Evolutionary conservation across 1,140 invertebrate species (phyloP), one percentile per base, ranked within the genome.

Genomic region (Listronotus bonariensis): DNA sequence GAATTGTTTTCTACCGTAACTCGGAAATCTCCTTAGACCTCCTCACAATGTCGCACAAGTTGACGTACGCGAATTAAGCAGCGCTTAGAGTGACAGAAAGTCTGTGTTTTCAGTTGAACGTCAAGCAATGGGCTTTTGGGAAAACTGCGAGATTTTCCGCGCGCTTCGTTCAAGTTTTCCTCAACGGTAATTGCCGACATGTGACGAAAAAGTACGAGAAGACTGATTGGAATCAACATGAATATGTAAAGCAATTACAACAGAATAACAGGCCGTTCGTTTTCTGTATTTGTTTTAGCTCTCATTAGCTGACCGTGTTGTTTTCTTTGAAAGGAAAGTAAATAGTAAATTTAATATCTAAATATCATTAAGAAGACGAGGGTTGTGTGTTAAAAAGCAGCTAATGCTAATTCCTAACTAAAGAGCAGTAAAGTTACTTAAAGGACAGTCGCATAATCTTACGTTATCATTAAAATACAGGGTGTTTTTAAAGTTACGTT

Each of bases 201-300:
- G 10, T 12, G 32, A n/a, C 63, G 54, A 38, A 32, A 12, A 15
- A 12, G 9, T 11, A 26, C 63, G 63, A 53, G 14, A n/a, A 26
- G 20, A 12, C 40, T 65, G 63, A 65, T 65, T 65, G 63, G 55
- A 57, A 65, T 58, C 52, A 42, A 45, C 55, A 65, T 52, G 63
- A 58, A 65, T 65, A 65, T 65, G 55, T 31, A 52, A 42, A 65
- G 45, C 40, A 58, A 65, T 65, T 65, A 64, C 26, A 48, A 38
- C n/a, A 26, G 52, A 46, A 56, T 31, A 64, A 53, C 41, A 49
- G 20, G 18, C 36, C 34, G 55, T 56, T 65, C 20, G 63, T 51
- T 58, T 31, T 11, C 12, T 58, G 32, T 48, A 49, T 48, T 62
- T 62, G 49, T 54, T 45, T 18, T 26, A 6, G 18, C 8, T 18